Base-by-base conservation (phyloP, 2,113 vertebrate genomes). In the Psilopogon haemacephalus region DNA sequence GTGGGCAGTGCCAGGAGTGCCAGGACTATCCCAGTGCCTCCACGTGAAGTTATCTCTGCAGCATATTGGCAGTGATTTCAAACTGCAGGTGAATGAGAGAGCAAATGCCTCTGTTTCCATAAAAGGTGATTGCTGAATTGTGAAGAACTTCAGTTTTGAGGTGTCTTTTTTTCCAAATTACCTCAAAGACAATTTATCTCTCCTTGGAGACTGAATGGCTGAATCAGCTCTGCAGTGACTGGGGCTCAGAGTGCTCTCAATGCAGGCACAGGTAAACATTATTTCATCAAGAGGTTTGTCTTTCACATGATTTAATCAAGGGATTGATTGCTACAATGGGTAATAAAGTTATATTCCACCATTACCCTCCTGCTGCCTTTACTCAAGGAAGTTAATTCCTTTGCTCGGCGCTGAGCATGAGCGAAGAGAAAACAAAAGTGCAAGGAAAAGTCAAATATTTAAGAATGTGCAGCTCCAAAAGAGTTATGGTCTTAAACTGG, bases 271-370 rank as follows among this genome's bases (percentile, higher is more conserved):
- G 73, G 60, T 77, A 88, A 96, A 92, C 56, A 77, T 11, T 40
- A 59, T 67, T 96, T 88, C 92, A 80, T 90, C 80, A 84, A 76
- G 76, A 65, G 9, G 11, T 28, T 65, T 90, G 69, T 59, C 86
- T 80, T 59, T 9, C 33, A 81, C 88, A 50, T 81, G 28, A 90
- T 90, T 84, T 77, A 88, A 86, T 92, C 56, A 59, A 95, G 48
- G 12, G 64, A 77, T 86, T 14, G 64, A 77, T 86, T 78, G 30
- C 7, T 86, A 52, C 56, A 90, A 71, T 68, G 77, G 77, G 12
- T 74, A 86, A 86, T 60, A 84, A 70, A 42, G 33, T 23, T 55
- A 26, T 59, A 77, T 71, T 86, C 46, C 70, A 84, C 46, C 40
- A 72, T 84, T 81, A 80, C 38, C 35, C 68, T 86, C 62, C 54